Percentiles rank a stretch among this genome's conserved stretches.
Evolutionary conservation across 2,888 invertebrate species (phyloP).

Genomic region (Heliconius hortense): DNA sequence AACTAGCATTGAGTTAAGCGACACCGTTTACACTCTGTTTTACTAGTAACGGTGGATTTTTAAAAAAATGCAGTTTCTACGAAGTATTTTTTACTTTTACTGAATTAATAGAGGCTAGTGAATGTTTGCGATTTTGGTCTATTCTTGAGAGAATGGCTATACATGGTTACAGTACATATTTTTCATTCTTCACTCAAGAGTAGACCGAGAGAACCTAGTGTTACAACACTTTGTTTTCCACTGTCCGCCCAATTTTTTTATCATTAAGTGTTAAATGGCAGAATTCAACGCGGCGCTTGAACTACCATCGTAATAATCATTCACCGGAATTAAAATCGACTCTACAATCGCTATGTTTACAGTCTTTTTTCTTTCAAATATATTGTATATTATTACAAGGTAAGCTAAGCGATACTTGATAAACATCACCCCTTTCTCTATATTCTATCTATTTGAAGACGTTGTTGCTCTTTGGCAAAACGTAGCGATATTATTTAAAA

Average conservation of each 20-base stretch:
- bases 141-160: background rate
- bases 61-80: background rate
- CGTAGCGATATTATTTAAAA: too few species aligned
- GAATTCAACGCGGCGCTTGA: too few species aligned
- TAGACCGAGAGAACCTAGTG: too few species aligned
- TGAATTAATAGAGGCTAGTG: background rate
- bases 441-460: background rate
- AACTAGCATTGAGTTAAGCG: slow-evolving; percentile 36
- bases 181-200: background rate
- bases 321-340: too few species aligned
- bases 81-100: background rate
- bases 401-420: background rate
- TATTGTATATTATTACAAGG: background rate
- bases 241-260: too few species aligned
- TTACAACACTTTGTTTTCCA: too few species aligned
- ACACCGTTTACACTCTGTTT: slow-evolving; percentile 33
- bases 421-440: background rate
- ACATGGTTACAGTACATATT: background rate
- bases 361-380: background rate
- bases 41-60: background rate
- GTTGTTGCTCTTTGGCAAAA: too few species aligned
- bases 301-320: too few species aligned
- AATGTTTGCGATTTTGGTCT: background rate
- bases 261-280: too few species aligned
- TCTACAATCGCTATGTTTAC: too few species aligned